phyloP scores from a whole-genome alignment of 2,888 invertebrate genomes.

The Petrophora chlorosata region DNA sequence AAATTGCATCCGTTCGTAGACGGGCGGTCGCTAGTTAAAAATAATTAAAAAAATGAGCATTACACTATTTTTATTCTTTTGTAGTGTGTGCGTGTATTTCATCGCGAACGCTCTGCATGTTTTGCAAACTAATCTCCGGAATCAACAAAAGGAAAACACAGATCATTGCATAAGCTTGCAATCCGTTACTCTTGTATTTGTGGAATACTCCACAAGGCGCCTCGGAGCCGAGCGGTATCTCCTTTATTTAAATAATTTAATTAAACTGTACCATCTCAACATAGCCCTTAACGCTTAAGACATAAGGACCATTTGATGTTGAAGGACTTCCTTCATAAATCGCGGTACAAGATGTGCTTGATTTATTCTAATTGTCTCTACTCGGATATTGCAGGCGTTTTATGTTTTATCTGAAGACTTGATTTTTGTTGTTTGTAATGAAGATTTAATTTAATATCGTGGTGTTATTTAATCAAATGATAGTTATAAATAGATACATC shows the following conservation, averaged over 20 bases:
- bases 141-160: conserved; percentile 28
- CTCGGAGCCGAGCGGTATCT: conserved; percentile 61
- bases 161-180: conserved; percentile 39
- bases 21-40: too few species aligned
- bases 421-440: conserved; percentile 9
- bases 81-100: too few species aligned
- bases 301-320: conserved; percentile 30
- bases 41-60: too few species aligned
- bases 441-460: not conserved
- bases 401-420: conserved; percentile 8
- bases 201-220: conserved; percentile 64
- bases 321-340: conserved; percentile 30
- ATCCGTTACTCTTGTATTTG: conserved; percentile 49
- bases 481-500: too few species aligned
- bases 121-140: conserved; percentile 11
- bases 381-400: conserved; percentile 26
- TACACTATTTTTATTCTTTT: too few species aligned
- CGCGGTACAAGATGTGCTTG: conserved; percentile 45
- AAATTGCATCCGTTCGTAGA: too few species aligned
- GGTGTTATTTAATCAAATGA: not conserved
- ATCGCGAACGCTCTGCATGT: not conserved
- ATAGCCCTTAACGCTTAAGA: conserved; percentile 29
- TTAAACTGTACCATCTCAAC: conserved; percentile 56
- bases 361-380: conserved; percentile 44
- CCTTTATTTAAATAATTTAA: conserved; percentile 78